Evolutionary conservation across 2,113 vertebrate genomes (phyloP).

Genomic region (Petromus typicus): DNA sequence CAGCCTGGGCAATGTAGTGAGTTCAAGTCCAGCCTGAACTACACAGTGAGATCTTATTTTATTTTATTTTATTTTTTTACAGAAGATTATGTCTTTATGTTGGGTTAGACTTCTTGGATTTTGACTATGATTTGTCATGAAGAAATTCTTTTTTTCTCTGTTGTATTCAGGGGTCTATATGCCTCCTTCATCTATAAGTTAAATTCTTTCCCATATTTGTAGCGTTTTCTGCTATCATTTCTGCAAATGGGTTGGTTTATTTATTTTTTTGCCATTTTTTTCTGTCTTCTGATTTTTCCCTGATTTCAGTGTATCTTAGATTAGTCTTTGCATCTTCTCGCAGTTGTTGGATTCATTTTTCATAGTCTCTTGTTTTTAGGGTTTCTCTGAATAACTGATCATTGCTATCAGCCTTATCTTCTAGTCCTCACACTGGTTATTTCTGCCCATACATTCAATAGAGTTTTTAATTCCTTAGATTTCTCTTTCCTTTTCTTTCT

Average conservation of each 20-base stretch:
- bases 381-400: neutral
- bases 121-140: no score
- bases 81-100: no score
- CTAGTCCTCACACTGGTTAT: neutral
- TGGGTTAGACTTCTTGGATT: no score
- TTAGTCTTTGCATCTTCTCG: neutral
- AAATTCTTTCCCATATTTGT: neutral
- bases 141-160: neutral
- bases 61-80: no score
- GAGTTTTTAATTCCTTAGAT: neutral
- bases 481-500: no score
- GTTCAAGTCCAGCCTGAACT: neutral
- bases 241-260: neutral
- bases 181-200: neutral
- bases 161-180: neutral
- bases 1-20: neutral
- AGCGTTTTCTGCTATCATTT: no score
- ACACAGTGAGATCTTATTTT: neutral
- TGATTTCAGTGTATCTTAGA: neutral
- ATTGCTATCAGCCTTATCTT: neutral
- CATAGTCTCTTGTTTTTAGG: neutral
- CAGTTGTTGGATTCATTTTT: neutral
- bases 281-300: neutral
- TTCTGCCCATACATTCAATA: neutral
- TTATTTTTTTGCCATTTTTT: neutral